Percentiles rank a stretch among this genome's conserved stretches.
These are phyloP conservation scores for Aphelenchoides besseyi DNA, from an alignment of 1,140 invertebrate genomes.

Conservation along the genomic window DNA sequence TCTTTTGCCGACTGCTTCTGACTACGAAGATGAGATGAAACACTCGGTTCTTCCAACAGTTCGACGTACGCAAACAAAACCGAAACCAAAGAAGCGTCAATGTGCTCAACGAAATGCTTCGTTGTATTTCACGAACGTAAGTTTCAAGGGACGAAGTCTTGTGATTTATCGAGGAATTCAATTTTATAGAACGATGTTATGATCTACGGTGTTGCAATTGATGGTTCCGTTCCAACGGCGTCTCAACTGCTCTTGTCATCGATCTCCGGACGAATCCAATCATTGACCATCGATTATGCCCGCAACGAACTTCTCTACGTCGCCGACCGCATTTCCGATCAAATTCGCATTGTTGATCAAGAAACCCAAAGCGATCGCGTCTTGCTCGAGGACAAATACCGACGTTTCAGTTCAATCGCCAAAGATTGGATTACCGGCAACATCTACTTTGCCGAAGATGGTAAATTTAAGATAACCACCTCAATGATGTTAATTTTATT, in stretches of 20 bases:
- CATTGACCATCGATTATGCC: background rate
- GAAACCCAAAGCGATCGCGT: background rate
- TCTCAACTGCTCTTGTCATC: background rate
- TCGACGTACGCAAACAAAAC: background rate
- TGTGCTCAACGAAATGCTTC: background rate
- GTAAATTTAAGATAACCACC: background rate
- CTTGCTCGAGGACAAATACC: background rate
- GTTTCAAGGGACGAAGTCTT: background rate
- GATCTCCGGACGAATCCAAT: background rate
- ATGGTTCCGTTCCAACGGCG: background rate
- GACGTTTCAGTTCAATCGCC: background rate
- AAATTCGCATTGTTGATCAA: background rate
- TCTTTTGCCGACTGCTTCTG: background rate
- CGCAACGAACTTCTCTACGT: background rate
- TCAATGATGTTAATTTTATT: background rate
- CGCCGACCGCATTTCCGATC: background rate
- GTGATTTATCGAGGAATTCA: background rate
- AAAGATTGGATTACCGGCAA: background rate
- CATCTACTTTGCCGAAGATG: background rate
- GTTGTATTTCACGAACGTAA: background rate
- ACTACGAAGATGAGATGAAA: background rate
- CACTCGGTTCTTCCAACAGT: background rate
- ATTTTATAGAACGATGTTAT: background rate
- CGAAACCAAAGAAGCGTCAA: background rate
- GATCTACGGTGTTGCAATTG: background rate